Conservation (phyloP, 2,113 vertebrate genomes). For the Chauna torquata region DNA sequence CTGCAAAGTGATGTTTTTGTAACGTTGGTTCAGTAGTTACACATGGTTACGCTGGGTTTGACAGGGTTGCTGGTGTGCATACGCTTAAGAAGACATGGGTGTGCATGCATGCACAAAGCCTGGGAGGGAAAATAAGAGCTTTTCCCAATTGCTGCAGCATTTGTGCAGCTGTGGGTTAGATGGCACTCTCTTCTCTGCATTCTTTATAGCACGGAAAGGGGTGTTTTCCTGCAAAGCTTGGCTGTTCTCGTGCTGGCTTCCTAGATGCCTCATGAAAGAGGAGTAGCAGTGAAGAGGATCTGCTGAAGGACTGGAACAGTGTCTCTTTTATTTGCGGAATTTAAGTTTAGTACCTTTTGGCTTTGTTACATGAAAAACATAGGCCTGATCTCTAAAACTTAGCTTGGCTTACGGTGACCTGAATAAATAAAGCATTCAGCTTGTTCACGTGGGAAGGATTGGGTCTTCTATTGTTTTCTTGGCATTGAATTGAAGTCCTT, state of each 20-base stretch:
- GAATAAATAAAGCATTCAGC: background rate
- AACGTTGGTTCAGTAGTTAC: background rate
- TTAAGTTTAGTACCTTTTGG: background rate
- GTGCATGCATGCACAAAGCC: fast-evolving
- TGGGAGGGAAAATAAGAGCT: background rate
- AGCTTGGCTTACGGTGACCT: background rate
- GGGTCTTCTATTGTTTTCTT: background rate
- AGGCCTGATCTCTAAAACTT: background rate
- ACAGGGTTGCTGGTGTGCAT: background rate
- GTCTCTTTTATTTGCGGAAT: background rate
- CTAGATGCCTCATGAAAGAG: background rate
- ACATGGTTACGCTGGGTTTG: background rate
- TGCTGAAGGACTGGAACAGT: background rate
- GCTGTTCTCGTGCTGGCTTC: background rate
- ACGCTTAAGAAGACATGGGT: background rate
- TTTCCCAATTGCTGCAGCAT: fast-evolving
- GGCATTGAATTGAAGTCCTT: background rate
- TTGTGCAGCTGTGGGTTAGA: background rate
- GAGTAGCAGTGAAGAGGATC: background rate
- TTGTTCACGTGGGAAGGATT: background rate
- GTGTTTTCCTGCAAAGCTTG: background rate
- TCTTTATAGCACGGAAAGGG: background rate
- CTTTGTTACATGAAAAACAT: background rate
- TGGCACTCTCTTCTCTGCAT: background rate
- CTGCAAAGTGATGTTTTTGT: background rate